Conservation (phyloP, 2,888 invertebrate species). For the Stenurella melanura region DNA sequence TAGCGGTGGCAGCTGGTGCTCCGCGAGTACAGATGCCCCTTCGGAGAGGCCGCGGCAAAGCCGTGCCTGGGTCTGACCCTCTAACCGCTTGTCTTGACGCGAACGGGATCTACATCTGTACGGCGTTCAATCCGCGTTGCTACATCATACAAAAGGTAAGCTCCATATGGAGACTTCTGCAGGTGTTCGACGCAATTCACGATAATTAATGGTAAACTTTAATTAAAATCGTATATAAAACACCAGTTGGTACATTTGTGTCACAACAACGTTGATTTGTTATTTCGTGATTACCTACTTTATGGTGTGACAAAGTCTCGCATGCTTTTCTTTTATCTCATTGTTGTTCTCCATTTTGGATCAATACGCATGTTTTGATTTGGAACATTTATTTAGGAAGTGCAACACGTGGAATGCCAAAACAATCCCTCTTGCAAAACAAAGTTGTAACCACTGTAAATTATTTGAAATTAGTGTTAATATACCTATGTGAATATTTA, state of each 20-base stretch:
- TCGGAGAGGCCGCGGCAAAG: conserved; percentile 66
- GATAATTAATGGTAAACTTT: neutral
- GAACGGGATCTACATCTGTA: conserved; percentile 78
- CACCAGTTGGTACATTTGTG: neutral
- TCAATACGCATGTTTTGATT: conserved; percentile 62
- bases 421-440: conserved; percentile 19
- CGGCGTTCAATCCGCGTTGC: conserved; percentile 79
- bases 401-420: conserved; percentile 63
- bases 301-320: neutral
- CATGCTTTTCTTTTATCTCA: conserved; percentile 12
- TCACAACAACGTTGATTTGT: conserved; percentile 11
- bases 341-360: conserved; percentile 50
- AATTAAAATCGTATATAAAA: neutral
- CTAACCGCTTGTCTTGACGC: conserved; percentile 75
- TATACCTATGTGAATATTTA: neutral
- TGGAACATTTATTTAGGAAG: conserved; percentile 39
- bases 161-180: conserved; percentile 42
- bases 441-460: neutral
- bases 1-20: conserved; percentile 65
- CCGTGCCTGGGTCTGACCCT: conserved; percentile 66
- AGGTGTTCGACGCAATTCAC: conserved; percentile 15
- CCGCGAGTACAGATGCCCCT: conserved; percentile 71
- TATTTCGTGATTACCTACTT: conserved; percentile 23
- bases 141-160: conserved; percentile 81
- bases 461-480: neutral